These are phyloP conservation scores for Seira musarum DNA, from an alignment of 2,888 invertebrate species.

Conservation along the genomic window DNA sequence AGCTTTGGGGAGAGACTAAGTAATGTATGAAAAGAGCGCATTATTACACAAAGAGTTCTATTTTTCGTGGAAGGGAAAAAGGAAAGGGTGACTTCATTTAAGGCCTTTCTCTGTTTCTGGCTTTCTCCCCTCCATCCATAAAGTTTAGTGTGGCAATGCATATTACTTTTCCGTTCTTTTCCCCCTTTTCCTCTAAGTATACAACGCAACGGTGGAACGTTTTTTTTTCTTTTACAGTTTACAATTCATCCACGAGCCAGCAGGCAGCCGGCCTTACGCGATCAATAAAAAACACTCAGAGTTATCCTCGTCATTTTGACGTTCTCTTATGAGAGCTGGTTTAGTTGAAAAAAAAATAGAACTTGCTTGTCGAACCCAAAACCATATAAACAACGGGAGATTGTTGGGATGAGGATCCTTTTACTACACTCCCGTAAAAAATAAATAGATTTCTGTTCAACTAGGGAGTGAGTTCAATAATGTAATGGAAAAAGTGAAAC, in stretches of 20 bases:
- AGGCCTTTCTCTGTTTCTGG: slow-evolving; percentile 66
- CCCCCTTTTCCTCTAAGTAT: too few relatives aligned
- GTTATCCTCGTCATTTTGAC: too few relatives aligned
- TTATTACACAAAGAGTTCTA: too few relatives aligned
- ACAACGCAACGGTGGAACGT: too few relatives aligned
- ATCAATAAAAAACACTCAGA: slow-evolving; percentile 67
- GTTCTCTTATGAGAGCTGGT: too few relatives aligned
- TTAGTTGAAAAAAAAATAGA: slow-evolving; percentile 6
- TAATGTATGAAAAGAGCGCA: too few relatives aligned
- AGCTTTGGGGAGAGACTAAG: too few relatives aligned
- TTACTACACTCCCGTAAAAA: slow-evolving; percentile 10
- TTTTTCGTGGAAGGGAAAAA: slow-evolving; percentile 35
- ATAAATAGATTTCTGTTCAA: too few relatives aligned
- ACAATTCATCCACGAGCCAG: background rate
- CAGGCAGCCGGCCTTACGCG: slow-evolving; percentile 47
- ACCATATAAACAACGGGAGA: slow-evolving; percentile 22
- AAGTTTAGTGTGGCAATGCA: too few relatives aligned
- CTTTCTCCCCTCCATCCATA: slow-evolving; percentile 56
- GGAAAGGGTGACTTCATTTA: slow-evolving; percentile 70
- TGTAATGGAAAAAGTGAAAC: background rate
- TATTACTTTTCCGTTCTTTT: too few relatives aligned
- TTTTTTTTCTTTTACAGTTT: slow-evolving; percentile 18
- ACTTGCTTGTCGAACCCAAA: slow-evolving; percentile 29
- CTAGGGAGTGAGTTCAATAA: slow-evolving; percentile 11
- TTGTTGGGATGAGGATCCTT: slow-evolving; percentile 41